These are phyloP conservation scores for Trichogramma dendrolimi DNA, from an alignment of 2,888 invertebrate genomes.

Conservation along the genomic window DNA sequence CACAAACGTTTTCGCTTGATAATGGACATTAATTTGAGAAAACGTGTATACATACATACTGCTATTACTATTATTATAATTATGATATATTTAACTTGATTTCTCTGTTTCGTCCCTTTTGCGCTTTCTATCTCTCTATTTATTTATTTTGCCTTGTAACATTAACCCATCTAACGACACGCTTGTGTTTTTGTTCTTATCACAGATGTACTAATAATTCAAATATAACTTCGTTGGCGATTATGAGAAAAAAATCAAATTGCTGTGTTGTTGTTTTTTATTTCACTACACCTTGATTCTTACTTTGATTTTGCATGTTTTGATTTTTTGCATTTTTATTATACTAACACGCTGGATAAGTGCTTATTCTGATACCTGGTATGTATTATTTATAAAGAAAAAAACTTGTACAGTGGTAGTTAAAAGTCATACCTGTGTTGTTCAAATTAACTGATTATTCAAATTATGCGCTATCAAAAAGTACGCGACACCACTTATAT, in stretches of 20 bases:
- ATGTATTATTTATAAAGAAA: no score
- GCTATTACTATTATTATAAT: not conserved
- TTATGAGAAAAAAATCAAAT: not conserved
- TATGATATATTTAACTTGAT: not conserved
- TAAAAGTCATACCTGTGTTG: no score
- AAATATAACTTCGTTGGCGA: conserved; percentile 22
- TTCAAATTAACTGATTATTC: no score
- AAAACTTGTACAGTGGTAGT: no score
- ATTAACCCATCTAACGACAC: conserved; percentile 2
- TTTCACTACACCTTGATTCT: not conserved
- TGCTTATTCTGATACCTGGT: no score
- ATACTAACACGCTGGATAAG: not conserved
- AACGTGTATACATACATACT: not conserved
- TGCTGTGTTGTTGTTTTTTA: conserved; percentile 14
- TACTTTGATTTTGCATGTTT: conserved; percentile 6
- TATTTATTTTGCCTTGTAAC: not conserved
- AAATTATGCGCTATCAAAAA: no score
- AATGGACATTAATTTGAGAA: no score
- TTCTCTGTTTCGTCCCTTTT: not conserved
- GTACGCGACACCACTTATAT: no score
- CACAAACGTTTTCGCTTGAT: conserved; percentile 17
- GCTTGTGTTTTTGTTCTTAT: not conserved
- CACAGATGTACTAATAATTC: conserved; percentile 18
- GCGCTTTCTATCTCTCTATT: conserved; percentile 6
- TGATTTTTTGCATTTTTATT: conserved; percentile 1